Percentiles rank a stretch among this genome's conserved stretches.
These are phyloP conservation scores for Xanthorhoe spadicearia DNA, from an alignment of 2,888 invertebrate species.

Conservation along the genomic window DNA sequence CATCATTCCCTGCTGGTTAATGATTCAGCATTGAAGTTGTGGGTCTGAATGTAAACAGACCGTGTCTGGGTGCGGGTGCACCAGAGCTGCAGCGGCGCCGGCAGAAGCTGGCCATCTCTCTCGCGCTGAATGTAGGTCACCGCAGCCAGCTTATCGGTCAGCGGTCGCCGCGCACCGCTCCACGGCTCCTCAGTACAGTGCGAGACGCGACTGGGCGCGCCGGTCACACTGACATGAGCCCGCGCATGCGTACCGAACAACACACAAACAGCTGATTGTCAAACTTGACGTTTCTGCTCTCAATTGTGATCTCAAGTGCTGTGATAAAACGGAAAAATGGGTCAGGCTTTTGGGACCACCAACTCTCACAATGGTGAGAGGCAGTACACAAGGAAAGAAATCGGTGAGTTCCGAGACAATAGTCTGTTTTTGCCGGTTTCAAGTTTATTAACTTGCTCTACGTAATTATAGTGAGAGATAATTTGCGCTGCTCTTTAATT, in stretches of 20 bases:
- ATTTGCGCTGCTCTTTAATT: conserved; percentile 1
- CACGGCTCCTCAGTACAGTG: conserved; percentile 49
- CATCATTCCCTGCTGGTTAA: conserved; percentile 13
- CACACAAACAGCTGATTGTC: conserved; percentile 67
- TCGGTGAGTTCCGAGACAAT: conserved; percentile 61
- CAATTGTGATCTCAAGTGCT: conserved; percentile 63
- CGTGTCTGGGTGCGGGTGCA: conserved; percentile 51
- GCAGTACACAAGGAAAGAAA: conserved; percentile 77
- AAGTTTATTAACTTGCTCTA: conserved; percentile 15
- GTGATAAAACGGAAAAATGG: conserved; percentile 69
- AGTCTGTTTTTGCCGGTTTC: conserved; percentile 10
- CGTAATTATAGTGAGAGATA: conserved; percentile 4
- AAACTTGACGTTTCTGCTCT: conserved; percentile 45
- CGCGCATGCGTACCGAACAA: conserved; percentile 65
- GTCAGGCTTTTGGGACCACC: conserved; percentile 80
- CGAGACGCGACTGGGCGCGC: conserved; percentile 58
- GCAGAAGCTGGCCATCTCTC: conserved; percentile 47
- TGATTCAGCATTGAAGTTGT: conserved; percentile 20
- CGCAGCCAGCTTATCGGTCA: conserved; percentile 51
- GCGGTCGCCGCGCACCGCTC: conserved; percentile 34
- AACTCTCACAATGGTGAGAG: conserved; percentile 77
- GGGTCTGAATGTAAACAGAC: conserved; percentile 57
- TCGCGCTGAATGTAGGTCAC: conserved; percentile 48
- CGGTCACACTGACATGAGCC: conserved; percentile 57
- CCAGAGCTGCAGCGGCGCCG: conserved; percentile 27